Percentiles rank a stretch among this genome's conserved stretches.
Evolutionary conservation across 2,888 invertebrate species (phyloP).

Genomic region (Brachypterus glaber): DNA sequence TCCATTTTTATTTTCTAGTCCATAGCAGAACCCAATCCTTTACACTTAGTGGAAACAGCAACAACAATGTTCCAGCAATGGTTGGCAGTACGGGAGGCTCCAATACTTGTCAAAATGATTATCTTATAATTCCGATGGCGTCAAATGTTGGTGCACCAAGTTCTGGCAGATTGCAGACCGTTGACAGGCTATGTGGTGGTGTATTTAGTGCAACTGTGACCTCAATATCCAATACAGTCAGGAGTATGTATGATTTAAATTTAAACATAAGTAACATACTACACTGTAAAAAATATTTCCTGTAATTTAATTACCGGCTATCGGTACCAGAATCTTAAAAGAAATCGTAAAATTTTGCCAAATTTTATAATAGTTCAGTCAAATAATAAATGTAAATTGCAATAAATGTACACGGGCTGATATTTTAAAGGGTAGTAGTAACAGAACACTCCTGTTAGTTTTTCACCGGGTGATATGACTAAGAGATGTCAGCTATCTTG

Average conservation of each 20-base stretch:
- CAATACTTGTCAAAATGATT: slow-evolving; percentile 66
- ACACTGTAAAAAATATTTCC: neutral
- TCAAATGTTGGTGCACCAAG: slow-evolving; percentile 52
- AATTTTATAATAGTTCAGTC: too few relatives aligned
- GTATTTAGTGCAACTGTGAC: slow-evolving; percentile 67
- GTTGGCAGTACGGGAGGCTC: slow-evolving; percentile 57
- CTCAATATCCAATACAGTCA: slow-evolving; percentile 56
- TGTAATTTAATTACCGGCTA: neutral
- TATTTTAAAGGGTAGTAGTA: too few relatives aligned
- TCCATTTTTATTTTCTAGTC: too few relatives aligned
- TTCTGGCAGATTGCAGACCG: slow-evolving; percentile 54
- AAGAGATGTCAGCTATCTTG: too few relatives aligned
- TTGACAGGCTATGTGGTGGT: slow-evolving; percentile 76
- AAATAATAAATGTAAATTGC: too few relatives aligned
- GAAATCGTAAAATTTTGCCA: too few relatives aligned
- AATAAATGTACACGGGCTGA: too few relatives aligned
- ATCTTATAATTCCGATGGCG: slow-evolving; percentile 71
- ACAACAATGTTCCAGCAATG: slow-evolving; percentile 58
- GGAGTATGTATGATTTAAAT: slow-evolving; percentile 65
- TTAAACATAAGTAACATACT: too few relatives aligned
- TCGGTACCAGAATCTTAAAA: too few relatives aligned
- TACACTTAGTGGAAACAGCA: slow-evolving; percentile 69
- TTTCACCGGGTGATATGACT: too few relatives aligned
- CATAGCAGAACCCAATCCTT: slow-evolving; percentile 66
- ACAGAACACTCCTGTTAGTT: too few relatives aligned